Percentiles rank a stretch among this genome's conserved stretches.
Conservation (phyloP, 2,797 vertebrate species). For the Myioborus miniatus region DNA sequence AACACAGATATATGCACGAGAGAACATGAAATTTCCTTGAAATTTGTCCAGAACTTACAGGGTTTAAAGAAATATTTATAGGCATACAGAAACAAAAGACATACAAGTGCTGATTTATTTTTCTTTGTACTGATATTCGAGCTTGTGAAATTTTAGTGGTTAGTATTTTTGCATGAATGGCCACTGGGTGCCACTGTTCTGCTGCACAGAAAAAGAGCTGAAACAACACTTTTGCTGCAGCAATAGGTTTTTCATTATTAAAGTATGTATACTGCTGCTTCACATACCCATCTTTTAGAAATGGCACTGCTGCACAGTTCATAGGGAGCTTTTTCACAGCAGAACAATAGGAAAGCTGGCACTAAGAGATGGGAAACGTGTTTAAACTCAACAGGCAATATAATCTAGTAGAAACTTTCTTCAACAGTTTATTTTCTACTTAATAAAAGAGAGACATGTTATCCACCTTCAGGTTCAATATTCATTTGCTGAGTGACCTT, state of each 20-base stretch:
- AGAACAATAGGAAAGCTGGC: conserved; percentile 38
- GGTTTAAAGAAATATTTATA: background rate
- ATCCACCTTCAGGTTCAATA: background rate
- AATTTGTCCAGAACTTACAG: background rate
- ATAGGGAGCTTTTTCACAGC: background rate
- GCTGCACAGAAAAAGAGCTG: conserved; percentile 65
- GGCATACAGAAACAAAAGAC: background rate
- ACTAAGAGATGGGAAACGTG: conserved; percentile 14
- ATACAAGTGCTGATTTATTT: background rate
- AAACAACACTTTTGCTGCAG: conserved; percentile 50
- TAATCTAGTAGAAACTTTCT: background rate
- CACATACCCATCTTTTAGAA: background rate
- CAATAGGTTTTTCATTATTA: conserved; percentile 34
- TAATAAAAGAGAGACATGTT: background rate
- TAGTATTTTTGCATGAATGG: conserved; percentile 28
- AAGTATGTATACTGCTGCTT: background rate
- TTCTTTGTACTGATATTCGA: background rate
- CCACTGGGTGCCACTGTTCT: conserved; percentile 74
- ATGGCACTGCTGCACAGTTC: background rate
- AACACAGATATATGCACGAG: background rate
- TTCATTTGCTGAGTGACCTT: conserved; percentile 1
- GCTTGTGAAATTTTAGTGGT: background rate
- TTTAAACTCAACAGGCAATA: conserved; percentile 1
- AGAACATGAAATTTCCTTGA: background rate
- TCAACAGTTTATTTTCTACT: background rate